phyloP scores from a whole-genome alignment of 2,797 vertebrate genomes.

The Naso thynnoides region DNA sequence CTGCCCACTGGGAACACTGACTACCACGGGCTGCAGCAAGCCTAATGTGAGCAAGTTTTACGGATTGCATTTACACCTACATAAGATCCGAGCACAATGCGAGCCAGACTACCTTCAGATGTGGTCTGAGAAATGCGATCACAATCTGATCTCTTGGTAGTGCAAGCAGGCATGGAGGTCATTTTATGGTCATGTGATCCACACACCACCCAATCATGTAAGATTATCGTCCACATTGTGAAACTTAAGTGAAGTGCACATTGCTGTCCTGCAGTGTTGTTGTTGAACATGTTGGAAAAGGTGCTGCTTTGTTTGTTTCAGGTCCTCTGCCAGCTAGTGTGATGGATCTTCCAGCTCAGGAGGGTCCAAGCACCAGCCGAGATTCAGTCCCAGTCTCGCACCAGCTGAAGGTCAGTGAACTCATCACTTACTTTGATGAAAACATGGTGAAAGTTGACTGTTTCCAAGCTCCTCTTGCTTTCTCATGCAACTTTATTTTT shows the following conservation, averaged over 20 bases:
- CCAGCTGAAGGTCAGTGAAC: conserved; percentile 89
- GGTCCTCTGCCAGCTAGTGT: conserved; percentile 89
- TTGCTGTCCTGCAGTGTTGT: too few relatives aligned
- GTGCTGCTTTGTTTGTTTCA: conserved; percentile 52
- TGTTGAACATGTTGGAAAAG: conserved; percentile 5
- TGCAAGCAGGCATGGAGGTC: neutral
- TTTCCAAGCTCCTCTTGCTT: neutral
- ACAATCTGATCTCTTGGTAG: neutral
- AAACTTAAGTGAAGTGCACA: neutral
- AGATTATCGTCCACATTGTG: too few relatives aligned
- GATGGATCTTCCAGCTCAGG: conserved; percentile 87
- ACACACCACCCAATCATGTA: neutral
- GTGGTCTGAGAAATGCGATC: too few relatives aligned
- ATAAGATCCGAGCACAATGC: too few relatives aligned
- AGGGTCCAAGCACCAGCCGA: conserved; percentile 73
- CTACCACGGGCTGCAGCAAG: too few relatives aligned
- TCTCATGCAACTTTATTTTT: neutral
- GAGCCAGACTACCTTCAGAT: too few relatives aligned
- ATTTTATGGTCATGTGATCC: neutral
- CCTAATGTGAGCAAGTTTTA: too few relatives aligned
- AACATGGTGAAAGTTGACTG: neutral
- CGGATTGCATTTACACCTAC: too few relatives aligned
- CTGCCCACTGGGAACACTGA: too few relatives aligned
- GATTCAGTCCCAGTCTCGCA: conserved; percentile 81
- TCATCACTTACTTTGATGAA: neutral